Conservation (phyloP, 2,888 invertebrate genomes). For the Drosophila yooni region DNA sequence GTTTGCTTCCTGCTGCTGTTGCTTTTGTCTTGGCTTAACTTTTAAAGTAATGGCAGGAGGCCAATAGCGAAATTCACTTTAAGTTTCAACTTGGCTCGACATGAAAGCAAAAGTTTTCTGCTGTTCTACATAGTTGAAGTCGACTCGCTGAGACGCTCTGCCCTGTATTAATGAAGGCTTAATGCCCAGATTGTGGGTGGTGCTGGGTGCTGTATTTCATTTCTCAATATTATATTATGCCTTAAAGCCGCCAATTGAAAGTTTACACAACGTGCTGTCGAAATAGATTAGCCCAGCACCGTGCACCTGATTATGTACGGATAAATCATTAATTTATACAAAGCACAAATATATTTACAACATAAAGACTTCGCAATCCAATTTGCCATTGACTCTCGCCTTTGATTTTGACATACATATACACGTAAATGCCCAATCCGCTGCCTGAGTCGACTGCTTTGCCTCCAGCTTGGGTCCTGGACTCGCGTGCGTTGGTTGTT, state of each 20-base stretch:
- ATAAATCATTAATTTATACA: slow-evolving; percentile 64
- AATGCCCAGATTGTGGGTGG: slow-evolving; percentile 21
- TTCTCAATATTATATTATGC: slow-evolving; percentile 45
- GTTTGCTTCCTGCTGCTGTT: neutral
- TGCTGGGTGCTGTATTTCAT: slow-evolving; percentile 10
- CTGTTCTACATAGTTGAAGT: slow-evolving; percentile 26
- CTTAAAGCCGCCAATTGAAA: slow-evolving; percentile 78
- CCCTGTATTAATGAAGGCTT: slow-evolving; percentile 69
- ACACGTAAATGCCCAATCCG: slow-evolving; percentile 1
- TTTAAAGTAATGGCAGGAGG: slow-evolving; percentile 39
- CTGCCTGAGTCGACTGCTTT: slow-evolving; percentile 12
- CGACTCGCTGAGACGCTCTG: slow-evolving; percentile 51
- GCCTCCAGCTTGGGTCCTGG: slow-evolving; percentile 6
- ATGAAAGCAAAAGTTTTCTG: slow-evolving; percentile 73
- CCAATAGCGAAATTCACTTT: slow-evolving; percentile 67
- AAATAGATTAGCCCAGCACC: slow-evolving; percentile 16
- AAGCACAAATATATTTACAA: slow-evolving; percentile 19
- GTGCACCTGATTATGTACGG: slow-evolving; percentile 44
- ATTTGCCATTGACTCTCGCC: slow-evolving; percentile 73
- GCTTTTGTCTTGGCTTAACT: slow-evolving; percentile 20
- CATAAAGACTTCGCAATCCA: slow-evolving; percentile 40
- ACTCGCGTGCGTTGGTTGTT: slow-evolving; percentile 70
- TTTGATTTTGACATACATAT: slow-evolving; percentile 49
- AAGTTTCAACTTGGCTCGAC: slow-evolving; percentile 57
- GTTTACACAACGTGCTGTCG: slow-evolving; percentile 50